phyloP scores from a whole-genome alignment of 2,113 vertebrate genomes.

The Galemys pyrenaicus region DNA sequence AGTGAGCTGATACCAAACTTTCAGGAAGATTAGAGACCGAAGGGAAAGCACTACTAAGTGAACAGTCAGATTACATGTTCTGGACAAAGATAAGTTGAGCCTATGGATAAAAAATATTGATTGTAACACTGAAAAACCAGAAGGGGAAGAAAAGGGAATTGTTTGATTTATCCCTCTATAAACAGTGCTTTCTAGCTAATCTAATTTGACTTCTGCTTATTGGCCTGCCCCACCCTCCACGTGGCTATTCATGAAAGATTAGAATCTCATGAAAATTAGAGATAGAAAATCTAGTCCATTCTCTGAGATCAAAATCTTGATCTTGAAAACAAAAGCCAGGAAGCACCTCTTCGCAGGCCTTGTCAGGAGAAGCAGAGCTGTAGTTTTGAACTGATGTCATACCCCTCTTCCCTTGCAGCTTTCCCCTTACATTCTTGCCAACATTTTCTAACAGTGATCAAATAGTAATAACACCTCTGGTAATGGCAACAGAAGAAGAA shows the following conservation, averaged over 20 bases:
- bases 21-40: neutral
- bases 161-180: neutral
- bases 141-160: neutral
- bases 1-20: neutral
- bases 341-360: neutral
- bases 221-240: neutral
- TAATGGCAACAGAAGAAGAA: neutral
- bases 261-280: neutral
- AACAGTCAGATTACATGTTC: neutral
- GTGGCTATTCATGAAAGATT: neutral
- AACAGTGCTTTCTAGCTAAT: neutral
- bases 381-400: neutral
- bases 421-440: neutral
- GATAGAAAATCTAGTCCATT: neutral
- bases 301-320: neutral
- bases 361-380: neutral
- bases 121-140: neutral
- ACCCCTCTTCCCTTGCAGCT: neutral
- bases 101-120: neutral
- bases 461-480: neutral
- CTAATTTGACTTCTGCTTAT: neutral
- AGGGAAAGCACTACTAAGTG: neutral
- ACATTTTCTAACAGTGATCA: neutral
- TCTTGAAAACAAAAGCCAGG: neutral
- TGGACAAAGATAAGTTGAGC: neutral